phyloP scores from a whole-genome alignment of 2,797 vertebrate species.

The Crenuchus spilurus region DNA sequence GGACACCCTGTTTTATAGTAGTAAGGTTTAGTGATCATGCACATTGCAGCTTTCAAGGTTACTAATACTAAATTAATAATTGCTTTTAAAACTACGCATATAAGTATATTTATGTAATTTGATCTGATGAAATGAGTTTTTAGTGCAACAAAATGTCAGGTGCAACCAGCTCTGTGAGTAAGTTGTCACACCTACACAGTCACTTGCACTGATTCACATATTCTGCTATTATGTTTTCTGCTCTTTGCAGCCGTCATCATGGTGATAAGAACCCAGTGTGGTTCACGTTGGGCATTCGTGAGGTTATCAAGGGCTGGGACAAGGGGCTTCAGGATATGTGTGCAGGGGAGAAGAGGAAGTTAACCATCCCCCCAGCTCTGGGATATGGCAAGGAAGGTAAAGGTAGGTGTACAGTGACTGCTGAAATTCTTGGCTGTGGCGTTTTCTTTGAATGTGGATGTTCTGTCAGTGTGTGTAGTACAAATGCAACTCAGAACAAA shows the following conservation, averaged over 20 bases:
- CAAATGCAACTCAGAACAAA: too few relatives aligned
- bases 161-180: too few relatives aligned
- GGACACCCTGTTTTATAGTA: too few relatives aligned
- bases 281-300: slow-evolving; percentile 92
- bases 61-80: too few relatives aligned
- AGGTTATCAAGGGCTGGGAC: slow-evolving; percentile 93
- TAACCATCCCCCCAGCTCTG: slow-evolving; percentile 86
- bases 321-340: slow-evolving; percentile 92
- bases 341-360: slow-evolving; percentile 88
- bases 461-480: too few relatives aligned
- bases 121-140: too few relatives aligned
- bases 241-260: slow-evolving; percentile 79
- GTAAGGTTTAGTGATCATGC: too few relatives aligned
- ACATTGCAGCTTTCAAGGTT: neutral
- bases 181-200: too few relatives aligned
- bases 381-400: slow-evolving; percentile 96
- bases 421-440: neutral
- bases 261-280: slow-evolving; percentile 91
- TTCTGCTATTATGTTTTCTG: slow-evolving; percentile 53
- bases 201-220: slow-evolving; percentile 28
- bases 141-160: too few relatives aligned
- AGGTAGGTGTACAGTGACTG: slow-evolving; percentile 75
- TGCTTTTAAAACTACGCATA: too few relatives aligned
- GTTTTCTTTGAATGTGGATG: neutral
- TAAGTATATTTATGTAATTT: too few relatives aligned